Conservation (phyloP, 1,140 invertebrate genomes). For the Cephus cinctus region DNA sequence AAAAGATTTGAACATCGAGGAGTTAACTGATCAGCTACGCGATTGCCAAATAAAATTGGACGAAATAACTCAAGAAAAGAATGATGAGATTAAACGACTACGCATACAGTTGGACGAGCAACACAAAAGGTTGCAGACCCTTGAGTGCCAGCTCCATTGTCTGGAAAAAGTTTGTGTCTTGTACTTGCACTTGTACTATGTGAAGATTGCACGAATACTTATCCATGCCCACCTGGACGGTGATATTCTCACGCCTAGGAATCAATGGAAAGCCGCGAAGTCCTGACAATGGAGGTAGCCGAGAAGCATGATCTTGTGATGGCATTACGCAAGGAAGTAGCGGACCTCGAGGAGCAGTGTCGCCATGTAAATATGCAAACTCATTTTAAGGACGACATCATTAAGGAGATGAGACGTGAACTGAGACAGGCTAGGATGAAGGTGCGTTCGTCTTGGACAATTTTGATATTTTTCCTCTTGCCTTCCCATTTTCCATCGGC, state of each 20-base stretch:
- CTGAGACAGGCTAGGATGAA: conserved; percentile 39
- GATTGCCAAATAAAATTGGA: conserved; percentile 27
- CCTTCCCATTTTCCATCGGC: conserved; percentile 7
- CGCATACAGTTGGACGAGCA: conserved; percentile 35
- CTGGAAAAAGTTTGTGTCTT: conserved; percentile 42
- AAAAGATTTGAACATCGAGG: conserved; percentile 30
- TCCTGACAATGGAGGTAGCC: conserved; percentile 54
- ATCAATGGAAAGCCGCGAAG: conserved; percentile 46
- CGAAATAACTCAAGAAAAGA: conserved; percentile 25
- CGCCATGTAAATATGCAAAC: conserved; percentile 49
- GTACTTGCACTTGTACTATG: neutral
- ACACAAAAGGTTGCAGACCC: conserved; percentile 26
- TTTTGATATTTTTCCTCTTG: neutral
- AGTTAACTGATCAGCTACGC: conserved; percentile 27
- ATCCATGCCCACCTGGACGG: too few species aligned
- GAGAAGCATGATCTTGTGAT: conserved; percentile 53
- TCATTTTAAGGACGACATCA: conserved; percentile 58
- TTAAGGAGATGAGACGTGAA: conserved; percentile 57
- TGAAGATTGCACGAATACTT: too few species aligned
- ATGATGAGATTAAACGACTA: conserved; percentile 22
- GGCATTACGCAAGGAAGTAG: conserved; percentile 44
- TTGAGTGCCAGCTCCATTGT: conserved; percentile 29
- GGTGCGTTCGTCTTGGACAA: conserved; percentile 27
- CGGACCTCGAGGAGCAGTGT: conserved; percentile 51
- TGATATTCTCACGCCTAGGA: conserved; percentile 30